phyloP scores from a whole-genome alignment of 2,888 invertebrate species.

The Baccha elongata region DNA sequence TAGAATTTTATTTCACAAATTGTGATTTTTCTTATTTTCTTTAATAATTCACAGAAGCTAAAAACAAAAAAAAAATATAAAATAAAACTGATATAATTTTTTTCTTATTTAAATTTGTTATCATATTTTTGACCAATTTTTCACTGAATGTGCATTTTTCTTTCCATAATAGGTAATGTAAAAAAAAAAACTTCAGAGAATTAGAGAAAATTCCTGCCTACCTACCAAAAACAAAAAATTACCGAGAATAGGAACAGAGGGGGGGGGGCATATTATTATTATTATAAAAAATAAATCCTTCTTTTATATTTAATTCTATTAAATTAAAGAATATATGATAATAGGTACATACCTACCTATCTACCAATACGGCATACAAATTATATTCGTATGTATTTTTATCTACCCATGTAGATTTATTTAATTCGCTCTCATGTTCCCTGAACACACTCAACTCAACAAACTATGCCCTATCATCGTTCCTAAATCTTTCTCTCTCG shows the following conservation, averaged over 20 bases:
- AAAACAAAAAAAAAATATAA: slow-evolving; percentile 36
- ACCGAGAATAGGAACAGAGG: neutral
- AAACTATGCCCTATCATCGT: slow-evolving; percentile 45
- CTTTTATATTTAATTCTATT: slow-evolving; percentile 57
- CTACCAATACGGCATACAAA: no score
- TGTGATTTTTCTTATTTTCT: slow-evolving; percentile 32
- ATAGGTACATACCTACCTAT: neutral
- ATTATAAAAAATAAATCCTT: slow-evolving; percentile 28
- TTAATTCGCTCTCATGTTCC: slow-evolving; percentile 62
- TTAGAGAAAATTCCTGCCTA: slow-evolving; percentile 13
- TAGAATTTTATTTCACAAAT: slow-evolving; percentile 28
- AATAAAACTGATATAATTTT: slow-evolving; percentile 28
- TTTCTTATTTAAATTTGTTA: no score
- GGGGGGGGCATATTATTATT: slow-evolving; percentile 20
- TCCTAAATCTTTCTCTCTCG: slow-evolving; percentile 27
- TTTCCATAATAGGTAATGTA: slow-evolving; percentile 33
- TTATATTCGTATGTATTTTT: neutral
- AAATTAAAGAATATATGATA: slow-evolving; percentile 29
- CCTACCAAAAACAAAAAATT: slow-evolving; percentile 11
- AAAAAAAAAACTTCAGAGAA: neutral
- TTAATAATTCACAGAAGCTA: slow-evolving; percentile 44
- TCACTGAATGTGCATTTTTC: slow-evolving; percentile 40
- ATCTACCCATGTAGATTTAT: slow-evolving; percentile 48
- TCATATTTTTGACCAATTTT: slow-evolving; percentile 17
- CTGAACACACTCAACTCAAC: slow-evolving; percentile 37